Conservation (phyloP, 2,888 invertebrate genomes). For the Phyllotreta striolata region DNA sequence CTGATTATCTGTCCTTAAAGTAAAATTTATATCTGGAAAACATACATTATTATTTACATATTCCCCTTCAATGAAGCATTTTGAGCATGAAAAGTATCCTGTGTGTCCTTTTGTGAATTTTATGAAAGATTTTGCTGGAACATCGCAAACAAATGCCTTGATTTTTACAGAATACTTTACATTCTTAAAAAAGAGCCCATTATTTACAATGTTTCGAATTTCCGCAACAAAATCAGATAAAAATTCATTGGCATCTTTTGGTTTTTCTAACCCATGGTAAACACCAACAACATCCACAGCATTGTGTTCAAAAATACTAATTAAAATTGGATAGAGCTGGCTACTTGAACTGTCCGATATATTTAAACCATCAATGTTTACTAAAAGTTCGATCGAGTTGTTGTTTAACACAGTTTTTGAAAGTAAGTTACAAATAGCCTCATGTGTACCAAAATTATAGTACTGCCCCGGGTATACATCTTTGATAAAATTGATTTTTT, state of each 20-base stretch:
- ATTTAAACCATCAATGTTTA: slow-evolving; percentile 33
- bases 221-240: slow-evolving; percentile 40
- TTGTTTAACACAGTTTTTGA: neutral
- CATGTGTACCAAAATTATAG: slow-evolving; percentile 8
- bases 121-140: slow-evolving; percentile 13
- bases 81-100: slow-evolving; percentile 43
- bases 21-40: too few species aligned
- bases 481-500: slow-evolving; percentile 18
- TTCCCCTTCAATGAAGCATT: slow-evolving; percentile 38
- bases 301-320: slow-evolving; percentile 33
- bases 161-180: slow-evolving; percentile 6
- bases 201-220: slow-evolving; percentile 26
- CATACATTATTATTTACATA: slow-evolving; percentile 6
- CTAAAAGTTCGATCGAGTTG: slow-evolving; percentile 13
- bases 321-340: slow-evolving; percentile 43
- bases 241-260: slow-evolving; percentile 37
- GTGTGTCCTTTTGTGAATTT: slow-evolving; percentile 40
- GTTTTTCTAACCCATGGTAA: slow-evolving; percentile 26
- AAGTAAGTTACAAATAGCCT: too few species aligned
- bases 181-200: slow-evolving; percentile 26
- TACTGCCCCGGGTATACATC: slow-evolving; percentile 21
- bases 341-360: slow-evolving; percentile 35
- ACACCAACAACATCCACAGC: slow-evolving; percentile 39
- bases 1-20: too few species aligned
- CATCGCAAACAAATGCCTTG: too few species aligned